Percentiles rank a stretch among this genome's conserved stretches.
phyloP scores from a whole-genome alignment of 2,888 invertebrate genomes.

The Archaeoteleia sp. region DNA sequence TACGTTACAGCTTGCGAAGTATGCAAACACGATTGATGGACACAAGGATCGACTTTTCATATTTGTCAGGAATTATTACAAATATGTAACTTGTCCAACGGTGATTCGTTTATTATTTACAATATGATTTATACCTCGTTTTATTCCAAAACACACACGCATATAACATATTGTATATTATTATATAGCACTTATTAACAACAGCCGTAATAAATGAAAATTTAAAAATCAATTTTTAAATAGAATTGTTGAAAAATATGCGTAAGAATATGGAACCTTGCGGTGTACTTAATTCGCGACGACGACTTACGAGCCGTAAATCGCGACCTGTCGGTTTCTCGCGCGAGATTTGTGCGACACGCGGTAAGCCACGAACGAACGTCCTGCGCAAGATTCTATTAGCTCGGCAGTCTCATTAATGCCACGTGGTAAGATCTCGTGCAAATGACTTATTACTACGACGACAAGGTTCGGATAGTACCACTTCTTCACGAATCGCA shows the following conservation, averaged over 20 bases:
- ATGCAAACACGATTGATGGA: conserved; percentile 5
- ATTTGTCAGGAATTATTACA: conserved; percentile 16
- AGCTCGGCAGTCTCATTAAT: conserved; percentile 50
- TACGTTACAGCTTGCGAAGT: conserved; percentile 4
- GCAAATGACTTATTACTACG: conserved; percentile 17
- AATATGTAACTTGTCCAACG: conserved; percentile 20
- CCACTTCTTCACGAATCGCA: conserved; percentile 2
- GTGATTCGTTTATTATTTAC: background rate
- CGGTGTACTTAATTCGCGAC: conserved; percentile 17
- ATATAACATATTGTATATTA: no score
- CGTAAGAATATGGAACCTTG: conserved; percentile 18
- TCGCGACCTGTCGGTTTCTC: conserved; percentile 50
- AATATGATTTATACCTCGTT: no score
- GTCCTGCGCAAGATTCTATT: conserved; percentile 58
- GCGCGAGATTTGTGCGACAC: conserved; percentile 59
- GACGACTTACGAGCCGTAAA: conserved; percentile 61
- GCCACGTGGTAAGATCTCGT: conserved; percentile 17
- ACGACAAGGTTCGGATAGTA: conserved; percentile 12
- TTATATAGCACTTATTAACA: no score
- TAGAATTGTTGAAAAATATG: background rate
- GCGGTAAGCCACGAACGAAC: conserved; percentile 60
- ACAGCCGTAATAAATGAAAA: no score
- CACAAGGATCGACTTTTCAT: conserved; percentile 12
- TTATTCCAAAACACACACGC: no score
- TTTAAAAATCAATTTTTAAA: no score